A percentile compares a stretch with the other conserved stretches of the same genome.
These are phyloP conservation scores for Solea solea DNA, from an alignment of 2,113 vertebrate genomes.

Conservation along the genomic window DNA sequence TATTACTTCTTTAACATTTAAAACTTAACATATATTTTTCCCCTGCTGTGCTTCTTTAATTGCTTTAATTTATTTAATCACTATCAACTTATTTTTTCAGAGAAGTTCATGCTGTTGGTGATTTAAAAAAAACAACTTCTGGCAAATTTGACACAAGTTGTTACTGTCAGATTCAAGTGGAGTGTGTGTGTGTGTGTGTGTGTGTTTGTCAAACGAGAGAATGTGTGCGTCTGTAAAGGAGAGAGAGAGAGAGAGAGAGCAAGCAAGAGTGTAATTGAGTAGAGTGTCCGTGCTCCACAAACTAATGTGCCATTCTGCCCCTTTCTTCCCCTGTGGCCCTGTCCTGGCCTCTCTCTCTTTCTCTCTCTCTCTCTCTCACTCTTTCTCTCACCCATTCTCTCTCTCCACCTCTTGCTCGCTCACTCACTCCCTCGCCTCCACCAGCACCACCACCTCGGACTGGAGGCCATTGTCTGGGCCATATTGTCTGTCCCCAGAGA, in stretches of 20 bases:
- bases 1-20: not conserved
- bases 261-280: constrained; percentile 75
- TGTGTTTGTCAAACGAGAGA: constrained; percentile 15
- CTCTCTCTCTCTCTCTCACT: constrained; percentile 28
- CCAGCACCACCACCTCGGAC: constrained; percentile 65
- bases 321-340: constrained; percentile 67
- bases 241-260: constrained; percentile 29
- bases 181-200: constrained; percentile 50
- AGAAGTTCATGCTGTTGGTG: not conserved
- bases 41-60: not conserved
- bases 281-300: constrained; percentile 75
- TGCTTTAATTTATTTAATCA: constrained; percentile 2
- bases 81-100: not conserved
- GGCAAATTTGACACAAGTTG: constrained; percentile 45
- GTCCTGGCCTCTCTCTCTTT: constrained; percentile 50
- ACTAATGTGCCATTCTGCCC: constrained; percentile 74
- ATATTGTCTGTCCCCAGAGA: constrained; percentile 77
- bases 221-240: constrained; percentile 38
- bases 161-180: constrained; percentile 66
- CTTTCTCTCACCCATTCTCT: constrained; percentile 27
- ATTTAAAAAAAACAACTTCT: constrained; percentile 32
- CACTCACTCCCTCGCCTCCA: constrained; percentile 9
- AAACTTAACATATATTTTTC: not conserved
- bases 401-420: constrained; percentile 8
- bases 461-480: constrained; percentile 76